Base-by-base conservation (phyloP, 2,797 vertebrate species). In the Pipistrellus pipistrellus region DNA sequence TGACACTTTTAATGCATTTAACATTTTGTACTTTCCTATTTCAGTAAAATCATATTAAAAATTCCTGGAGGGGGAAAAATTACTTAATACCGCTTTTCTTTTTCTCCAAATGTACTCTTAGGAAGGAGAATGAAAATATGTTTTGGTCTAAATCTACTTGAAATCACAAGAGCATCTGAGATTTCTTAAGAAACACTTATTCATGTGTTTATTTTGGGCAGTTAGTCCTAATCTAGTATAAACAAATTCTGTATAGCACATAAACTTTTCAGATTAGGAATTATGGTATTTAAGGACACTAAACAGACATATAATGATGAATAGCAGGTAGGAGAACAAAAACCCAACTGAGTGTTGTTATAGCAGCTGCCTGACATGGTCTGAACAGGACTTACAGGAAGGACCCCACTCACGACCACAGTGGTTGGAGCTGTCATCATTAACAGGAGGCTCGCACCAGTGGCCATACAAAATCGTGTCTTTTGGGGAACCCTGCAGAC, bases 401-500 rank as follows among this genome's bases (percentile, higher is more conserved):
- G 94, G 96, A 2, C 4, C 53, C 91, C 77, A 71, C 30, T n/a
- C 21, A 46, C 62, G 7, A 10, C 89, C 21, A 3, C 94, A 85
- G 88, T 96, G 72, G 73, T 96, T 90, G 75, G 91, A 95, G 89
- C 85, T 2, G 0, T 95, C 89, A 94, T 53, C 89, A 68, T 90
- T 95, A 97, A 94, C 64, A 87, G 89, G 95, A 64, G 87, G 71
- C 92, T 97, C 83, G 94, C 88, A 66, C 51, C 53, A 96, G 78
- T 84, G 90, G 88, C 83, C 90, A 93, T 88, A 46, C 27, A 90
- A 95, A 88, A 78, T 94, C 68, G 85, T 97, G 69, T 97, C 96
- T 95, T 93, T 77, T 93, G 80, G 93, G 64, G 83, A 85, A 94
- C 71, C 78, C 73, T 3, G 96, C 78, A 91, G 10, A 62, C 62